Base-by-base conservation (phyloP, 1,140 invertebrate species). In the Meteorus sp. region DNA sequence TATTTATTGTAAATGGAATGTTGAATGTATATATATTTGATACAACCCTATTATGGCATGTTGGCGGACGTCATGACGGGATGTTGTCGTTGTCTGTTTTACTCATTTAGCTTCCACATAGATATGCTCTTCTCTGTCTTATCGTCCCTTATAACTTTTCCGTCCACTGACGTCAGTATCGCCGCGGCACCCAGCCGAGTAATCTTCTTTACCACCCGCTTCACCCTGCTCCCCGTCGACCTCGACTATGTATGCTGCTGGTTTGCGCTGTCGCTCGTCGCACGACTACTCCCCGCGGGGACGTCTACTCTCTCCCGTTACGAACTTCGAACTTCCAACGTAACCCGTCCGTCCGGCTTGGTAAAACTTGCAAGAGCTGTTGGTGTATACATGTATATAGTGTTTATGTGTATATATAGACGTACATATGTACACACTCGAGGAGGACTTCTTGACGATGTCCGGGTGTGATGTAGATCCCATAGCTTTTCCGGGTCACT, bases 291-390 rank as follows among this genome's bases (percentile, higher is more conserved):
- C 17, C 50, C 37, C 58, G 51, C 61, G 39, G 48, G 15, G 35
- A 55, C 62, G 19, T 50, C 29, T 7, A 11, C n/a, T n/a, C 47
- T 58, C 65, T 64, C 59, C 68, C 68, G 70, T 66, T 66, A 65
- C 62, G 68, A 73, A 72, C 68, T 69, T 68, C 63, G 57, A 70
- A 72, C 67, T 73, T 73, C 65, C 65, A 66, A 63, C 51, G 39
- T 43, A 45, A 43, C 53, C 41, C 23, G 27, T 44, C 43, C 54
- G 27, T 56, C 41, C 9, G 27, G 61, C 45, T 67, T 73, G 71
- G 68, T 75, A 73, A 75, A 74, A 73, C 71, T 72, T 68, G 63
- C 67, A 63, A 56, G 50, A 63, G 61, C 62, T 60, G n/a, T n/a
- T n/a, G n/a, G n/a, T n/a, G n/a, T n/a, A n/a, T n/a, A n/a, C n/a